A percentile compares a stretch with the other conserved stretches of the same genome.
phyloP scores from a whole-genome alignment of 1,140 invertebrate species.

The Spodoptera litura region DNA sequence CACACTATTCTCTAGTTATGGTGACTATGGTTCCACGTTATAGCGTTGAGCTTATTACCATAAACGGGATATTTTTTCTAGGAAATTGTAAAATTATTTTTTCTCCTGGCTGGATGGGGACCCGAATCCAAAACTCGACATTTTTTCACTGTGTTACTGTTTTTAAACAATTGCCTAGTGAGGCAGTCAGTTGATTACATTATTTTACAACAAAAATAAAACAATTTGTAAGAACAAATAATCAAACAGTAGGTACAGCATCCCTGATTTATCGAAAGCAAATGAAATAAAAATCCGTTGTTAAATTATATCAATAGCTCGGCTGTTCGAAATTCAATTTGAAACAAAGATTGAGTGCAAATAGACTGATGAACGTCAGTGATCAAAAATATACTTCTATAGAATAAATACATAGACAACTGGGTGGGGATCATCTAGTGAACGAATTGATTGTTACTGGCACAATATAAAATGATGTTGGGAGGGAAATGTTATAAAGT shows the following conservation, averaged over 20 bases:
- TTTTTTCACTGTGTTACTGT: no score
- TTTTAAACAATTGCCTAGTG: no score
- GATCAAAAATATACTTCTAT: conserved; percentile 40
- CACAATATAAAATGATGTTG: background rate
- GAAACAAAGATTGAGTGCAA: conserved; percentile 46
- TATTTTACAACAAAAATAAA: background rate
- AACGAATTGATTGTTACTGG: conserved; percentile 5
- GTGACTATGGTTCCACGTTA: no score
- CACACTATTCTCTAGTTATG: no score
- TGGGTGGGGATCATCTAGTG: conserved; percentile 19
- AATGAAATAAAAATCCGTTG: conserved; percentile 33
- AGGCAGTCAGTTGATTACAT: background rate
- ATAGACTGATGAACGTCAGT: conserved; percentile 37
- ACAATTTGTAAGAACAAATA: conserved; percentile 4
- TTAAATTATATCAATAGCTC: conserved; percentile 40
- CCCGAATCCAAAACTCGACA: no score
- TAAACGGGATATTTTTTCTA: no score
- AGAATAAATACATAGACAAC: conserved; percentile 16
- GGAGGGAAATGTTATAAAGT: background rate
- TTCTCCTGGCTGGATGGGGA: no score
- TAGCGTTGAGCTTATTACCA: no score
- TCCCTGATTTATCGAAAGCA: conserved; percentile 20
- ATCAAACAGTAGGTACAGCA: background rate
- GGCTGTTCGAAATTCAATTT: conserved; percentile 36
- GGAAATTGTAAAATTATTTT: no score